Evolutionary conservation across 2,888 invertebrate genomes (phyloP), one percentile per base, ranked within the genome.

Genomic region (Dichetophora obliterata): DNA sequence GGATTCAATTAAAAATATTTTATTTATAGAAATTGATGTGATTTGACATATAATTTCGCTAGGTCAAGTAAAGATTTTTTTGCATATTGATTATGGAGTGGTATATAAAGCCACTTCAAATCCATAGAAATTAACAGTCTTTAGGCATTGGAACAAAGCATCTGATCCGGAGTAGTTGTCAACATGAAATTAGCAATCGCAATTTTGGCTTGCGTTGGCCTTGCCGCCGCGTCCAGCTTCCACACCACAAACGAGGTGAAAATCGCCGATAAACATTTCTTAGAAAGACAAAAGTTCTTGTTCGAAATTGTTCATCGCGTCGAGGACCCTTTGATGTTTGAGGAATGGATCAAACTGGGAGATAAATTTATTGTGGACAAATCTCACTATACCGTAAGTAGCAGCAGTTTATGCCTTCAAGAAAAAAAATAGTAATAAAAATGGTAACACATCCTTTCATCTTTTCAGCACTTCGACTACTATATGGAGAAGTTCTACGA

Each of bases 311-410:
- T 85, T 22, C 82, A 83, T 75, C 82, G 82, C 24, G 52, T 83
- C 27, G 81, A 81, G 54, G 83, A 83, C 19, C 84, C 84, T 0
- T 74, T 85, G 65, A 82, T 84, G 81, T 85, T 86, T 80, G 86
- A 86, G 70, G 84, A 87, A 69, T 84, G 77, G 63, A 85, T 87
- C 76, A 86, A 86, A 65, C 6, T 75, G 66, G 91, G 91, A 68
- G 90, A 91, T 54, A 88, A 90, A 19, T 92, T 91, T 89, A 84
- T 89, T 76, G 89, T 90, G 79, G 84, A 85, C 9, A 76, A 82
- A 78, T 72, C 82, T 3, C 74, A 69, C 27, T 82, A 82, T 54
- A 75, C 63, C 6, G 82, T 82, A 78, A 81, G 80, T 78, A 50
- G n/a, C 50, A 2, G 50, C 8, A 27, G 34, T 34, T 24, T 4